Evolutionary conservation across 1,140 invertebrate species (phyloP).

Genomic region (Scaptomyza montana): DNA sequence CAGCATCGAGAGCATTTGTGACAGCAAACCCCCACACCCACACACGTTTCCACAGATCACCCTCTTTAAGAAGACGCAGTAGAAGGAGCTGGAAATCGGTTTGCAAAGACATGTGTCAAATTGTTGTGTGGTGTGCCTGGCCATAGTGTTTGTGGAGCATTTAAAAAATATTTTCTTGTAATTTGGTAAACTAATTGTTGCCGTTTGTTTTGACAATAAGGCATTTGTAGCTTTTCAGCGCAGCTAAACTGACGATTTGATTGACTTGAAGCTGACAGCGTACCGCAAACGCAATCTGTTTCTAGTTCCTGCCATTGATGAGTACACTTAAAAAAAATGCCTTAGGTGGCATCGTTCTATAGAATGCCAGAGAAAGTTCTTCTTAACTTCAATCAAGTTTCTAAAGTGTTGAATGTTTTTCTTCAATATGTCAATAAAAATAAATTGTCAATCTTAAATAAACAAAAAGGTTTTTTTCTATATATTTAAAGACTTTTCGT

Average conservation of each 20-base stretch:
- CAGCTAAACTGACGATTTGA: slow-evolving; percentile 56
- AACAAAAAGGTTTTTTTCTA: too few species aligned
- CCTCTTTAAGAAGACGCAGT: background rate
- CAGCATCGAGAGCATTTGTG: slow-evolving; percentile 12
- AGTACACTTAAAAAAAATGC: background rate
- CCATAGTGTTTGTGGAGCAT: slow-evolving; percentile 73
- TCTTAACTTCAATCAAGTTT: too few species aligned
- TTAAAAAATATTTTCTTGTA: slow-evolving; percentile 82
- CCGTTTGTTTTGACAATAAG: slow-evolving; percentile 80
- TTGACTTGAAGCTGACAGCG: slow-evolving; percentile 72
- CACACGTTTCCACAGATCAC: slow-evolving; percentile 25
- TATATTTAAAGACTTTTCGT: too few species aligned
- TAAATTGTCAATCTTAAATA: too few species aligned
- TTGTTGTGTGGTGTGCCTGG: slow-evolving; percentile 17
- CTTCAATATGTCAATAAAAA: too few species aligned
- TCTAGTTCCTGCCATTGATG: slow-evolving; percentile 19
- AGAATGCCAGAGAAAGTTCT: too few species aligned
- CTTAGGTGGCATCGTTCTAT: too few species aligned
- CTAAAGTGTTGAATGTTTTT: too few species aligned
- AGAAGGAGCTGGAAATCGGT: background rate
- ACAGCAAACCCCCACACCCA: background rate
- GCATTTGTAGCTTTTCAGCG: slow-evolving; percentile 82
- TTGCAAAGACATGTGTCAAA: slow-evolving; percentile 69
- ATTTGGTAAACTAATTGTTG: slow-evolving; percentile 83
- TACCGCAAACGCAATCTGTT: background rate